Percentiles rank a stretch among this genome's conserved stretches.
phyloP scores from a whole-genome alignment of 2,113 vertebrate species.

The Pogonocichla stellata region DNA sequence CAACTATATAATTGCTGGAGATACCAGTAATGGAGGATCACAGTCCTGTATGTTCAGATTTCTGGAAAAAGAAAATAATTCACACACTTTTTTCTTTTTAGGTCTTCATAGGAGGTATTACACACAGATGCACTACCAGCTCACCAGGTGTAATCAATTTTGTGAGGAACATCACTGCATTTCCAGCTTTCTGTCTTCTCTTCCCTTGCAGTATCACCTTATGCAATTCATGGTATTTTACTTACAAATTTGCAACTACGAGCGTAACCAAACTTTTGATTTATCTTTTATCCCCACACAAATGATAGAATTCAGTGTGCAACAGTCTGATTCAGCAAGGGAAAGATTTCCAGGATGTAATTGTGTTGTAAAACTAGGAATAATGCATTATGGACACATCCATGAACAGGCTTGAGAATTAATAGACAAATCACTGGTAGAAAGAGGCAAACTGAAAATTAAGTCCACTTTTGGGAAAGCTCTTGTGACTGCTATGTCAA shows the following conservation, averaged over 20 bases:
- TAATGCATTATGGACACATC: not conserved
- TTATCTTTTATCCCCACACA: not conserved
- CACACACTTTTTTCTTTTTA: not conserved
- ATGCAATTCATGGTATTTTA: not conserved
- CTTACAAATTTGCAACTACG: not conserved
- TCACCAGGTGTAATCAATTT: not conserved
- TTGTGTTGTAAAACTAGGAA: not conserved
- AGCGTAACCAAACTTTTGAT: not conserved
- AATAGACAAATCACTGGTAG: not conserved
- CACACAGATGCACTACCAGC: not conserved
- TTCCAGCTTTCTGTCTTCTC: not conserved
- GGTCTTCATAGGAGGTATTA: not conserved
- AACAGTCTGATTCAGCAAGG: not conserved
- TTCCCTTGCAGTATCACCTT: not conserved
- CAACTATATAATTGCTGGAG: not conserved
- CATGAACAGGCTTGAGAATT: not conserved
- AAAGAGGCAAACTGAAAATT: not conserved
- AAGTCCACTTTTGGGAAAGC: not conserved
- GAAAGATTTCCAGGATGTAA: not conserved
- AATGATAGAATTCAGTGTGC: not conserved
- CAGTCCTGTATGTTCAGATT: not conserved
- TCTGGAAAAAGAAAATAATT: conserved; percentile 31
- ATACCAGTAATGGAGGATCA: not conserved
- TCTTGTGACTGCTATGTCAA: not conserved
- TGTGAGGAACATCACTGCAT: not conserved